phyloP scores from a whole-genome alignment of 2,113 vertebrate species.

The Megaceryle maxima region DNA sequence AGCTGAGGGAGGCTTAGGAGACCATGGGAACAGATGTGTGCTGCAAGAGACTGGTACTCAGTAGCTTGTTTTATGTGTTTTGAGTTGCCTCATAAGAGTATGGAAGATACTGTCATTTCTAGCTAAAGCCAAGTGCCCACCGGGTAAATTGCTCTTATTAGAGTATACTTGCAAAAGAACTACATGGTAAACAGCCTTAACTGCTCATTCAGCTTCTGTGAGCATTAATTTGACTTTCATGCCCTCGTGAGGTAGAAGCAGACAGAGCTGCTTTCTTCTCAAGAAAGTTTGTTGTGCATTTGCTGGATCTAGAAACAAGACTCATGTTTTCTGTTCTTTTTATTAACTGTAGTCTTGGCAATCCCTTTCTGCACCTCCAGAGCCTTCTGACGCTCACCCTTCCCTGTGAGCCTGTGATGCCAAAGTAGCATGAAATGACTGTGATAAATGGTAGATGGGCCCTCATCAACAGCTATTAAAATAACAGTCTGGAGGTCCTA shows the following conservation, averaged over 20 bases:
- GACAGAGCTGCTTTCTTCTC: neutral
- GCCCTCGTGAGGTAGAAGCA: neutral
- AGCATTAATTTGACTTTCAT: neutral
- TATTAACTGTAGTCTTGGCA: neutral
- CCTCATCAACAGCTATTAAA: neutral
- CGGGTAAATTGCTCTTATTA: neutral
- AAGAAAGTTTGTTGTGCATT: neutral
- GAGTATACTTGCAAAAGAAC: neutral
- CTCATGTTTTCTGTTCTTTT: neutral
- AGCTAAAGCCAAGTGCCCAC: neutral
- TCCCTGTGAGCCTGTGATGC: neutral
- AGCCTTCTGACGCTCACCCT: neutral
- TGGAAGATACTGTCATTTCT: neutral
- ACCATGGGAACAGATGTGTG: neutral
- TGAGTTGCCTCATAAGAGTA: rapidly evolving
- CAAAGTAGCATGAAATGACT: neutral
- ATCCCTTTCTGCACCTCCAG: neutral
- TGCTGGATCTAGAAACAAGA: neutral
- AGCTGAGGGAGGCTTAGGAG: neutral
- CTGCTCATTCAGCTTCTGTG: neutral
- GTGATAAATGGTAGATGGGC: neutral
- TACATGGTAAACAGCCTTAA: neutral
- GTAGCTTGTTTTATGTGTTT: neutral
- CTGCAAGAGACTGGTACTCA: neutral
- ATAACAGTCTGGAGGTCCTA: neutral